A percentile compares a stretch with the other conserved stretches of the same genome.
phyloP scores from a whole-genome alignment of 2,797 vertebrate species.

The Labroides dimidiatus region DNA sequence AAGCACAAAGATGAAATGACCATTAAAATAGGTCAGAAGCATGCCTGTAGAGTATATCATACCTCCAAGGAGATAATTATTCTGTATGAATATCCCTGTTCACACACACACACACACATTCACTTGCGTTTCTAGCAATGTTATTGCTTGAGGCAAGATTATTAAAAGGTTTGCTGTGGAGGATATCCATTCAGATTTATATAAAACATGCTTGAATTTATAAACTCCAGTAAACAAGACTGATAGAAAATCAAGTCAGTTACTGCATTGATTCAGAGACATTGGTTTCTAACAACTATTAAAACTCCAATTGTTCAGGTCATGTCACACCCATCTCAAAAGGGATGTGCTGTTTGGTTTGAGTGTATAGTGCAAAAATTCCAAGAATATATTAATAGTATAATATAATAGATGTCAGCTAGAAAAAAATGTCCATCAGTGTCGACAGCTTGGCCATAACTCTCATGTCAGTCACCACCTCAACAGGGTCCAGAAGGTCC shows the following conservation, averaged over 20 bases:
- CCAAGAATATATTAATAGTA: no score
- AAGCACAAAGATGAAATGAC: background rate
- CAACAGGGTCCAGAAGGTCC: no score
- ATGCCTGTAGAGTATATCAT: slow-evolving; percentile 11
- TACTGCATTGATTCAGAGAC: no score
- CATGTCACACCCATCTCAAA: no score
- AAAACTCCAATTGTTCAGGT: no score
- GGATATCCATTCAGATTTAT: background rate
- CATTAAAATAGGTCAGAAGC: slow-evolving; percentile 30
- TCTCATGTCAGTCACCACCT: no score
- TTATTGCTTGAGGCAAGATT: slow-evolving; percentile 13
- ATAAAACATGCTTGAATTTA: background rate
- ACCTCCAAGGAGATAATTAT: slow-evolving; percentile 47
- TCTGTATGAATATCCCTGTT: slow-evolving; percentile 1
- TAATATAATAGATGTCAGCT: no score
- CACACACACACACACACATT: background rate
- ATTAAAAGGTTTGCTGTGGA: slow-evolving; percentile 6
- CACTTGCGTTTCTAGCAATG: background rate
- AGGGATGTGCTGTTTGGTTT: no score
- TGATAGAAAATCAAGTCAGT: background rate
- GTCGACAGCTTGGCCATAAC: no score
- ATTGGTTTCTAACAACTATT: no score
- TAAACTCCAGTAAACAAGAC: background rate
- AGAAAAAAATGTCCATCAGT: no score
- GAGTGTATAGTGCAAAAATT: no score